A percentile compares a stretch with the other conserved stretches of the same genome.
phyloP scores from a whole-genome alignment of 2,113 vertebrate genomes.

The Sterrhoptilus dennistouni region DNA sequence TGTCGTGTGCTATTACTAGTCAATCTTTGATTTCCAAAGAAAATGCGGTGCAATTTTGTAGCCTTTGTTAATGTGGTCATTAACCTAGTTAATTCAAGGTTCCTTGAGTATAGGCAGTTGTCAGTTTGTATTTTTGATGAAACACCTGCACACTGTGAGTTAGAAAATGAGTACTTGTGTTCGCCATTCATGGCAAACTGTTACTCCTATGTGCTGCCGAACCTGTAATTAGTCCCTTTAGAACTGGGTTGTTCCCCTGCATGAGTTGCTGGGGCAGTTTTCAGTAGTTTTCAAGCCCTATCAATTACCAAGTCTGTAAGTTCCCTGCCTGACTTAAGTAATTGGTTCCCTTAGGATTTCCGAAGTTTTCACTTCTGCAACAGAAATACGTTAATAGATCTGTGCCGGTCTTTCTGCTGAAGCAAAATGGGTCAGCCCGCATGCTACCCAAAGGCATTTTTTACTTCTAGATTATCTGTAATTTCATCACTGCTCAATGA shows the following conservation, averaged over 20 bases:
- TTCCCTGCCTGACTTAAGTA: neutral
- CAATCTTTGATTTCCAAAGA: neutral
- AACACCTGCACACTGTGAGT: neutral
- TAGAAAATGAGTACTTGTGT: neutral
- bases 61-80: fast-evolving
- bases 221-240: neutral
- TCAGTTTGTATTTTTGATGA: neutral
- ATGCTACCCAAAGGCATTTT: neutral
- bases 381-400: neutral
- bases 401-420: neutral
- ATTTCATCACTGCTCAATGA: neutral
- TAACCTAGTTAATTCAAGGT: neutral
- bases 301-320: neutral
- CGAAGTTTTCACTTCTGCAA: neutral
- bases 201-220: neutral
- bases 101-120: neutral
- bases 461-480: neutral
- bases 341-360: neutral
- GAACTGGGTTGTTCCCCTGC: neutral
- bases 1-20: neutral
- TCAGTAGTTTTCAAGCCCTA: neutral
- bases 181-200: neutral
- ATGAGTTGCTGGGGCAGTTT: neutral
- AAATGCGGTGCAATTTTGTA: neutral
- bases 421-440: neutral